phyloP scores from a whole-genome alignment of 2,113 vertebrate genomes.

The Rhombomys opimus region DNA sequence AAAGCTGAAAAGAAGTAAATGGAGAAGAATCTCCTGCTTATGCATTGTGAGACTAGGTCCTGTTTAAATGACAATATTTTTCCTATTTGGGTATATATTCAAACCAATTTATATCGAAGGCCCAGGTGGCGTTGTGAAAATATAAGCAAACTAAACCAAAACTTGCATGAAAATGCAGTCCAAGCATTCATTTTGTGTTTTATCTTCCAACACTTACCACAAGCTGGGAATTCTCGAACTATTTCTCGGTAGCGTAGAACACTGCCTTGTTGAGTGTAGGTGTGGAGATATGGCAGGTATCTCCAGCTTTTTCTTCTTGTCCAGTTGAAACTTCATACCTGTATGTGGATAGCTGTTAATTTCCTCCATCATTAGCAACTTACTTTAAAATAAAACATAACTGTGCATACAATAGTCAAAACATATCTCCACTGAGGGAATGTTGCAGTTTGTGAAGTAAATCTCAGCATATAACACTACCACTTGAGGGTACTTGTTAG shows the following conservation, averaged over 20 bases:
- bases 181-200: background rate
- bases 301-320: background rate
- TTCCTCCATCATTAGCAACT: background rate
- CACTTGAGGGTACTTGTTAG: background rate
- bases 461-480: background rate
- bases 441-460: conserved; percentile 7
- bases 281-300: background rate
- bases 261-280: background rate
- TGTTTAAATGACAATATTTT: background rate
- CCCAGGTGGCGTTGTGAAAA: background rate
- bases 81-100: background rate
- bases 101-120: background rate
- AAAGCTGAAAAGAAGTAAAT: background rate
- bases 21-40: background rate
- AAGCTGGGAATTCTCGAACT: background rate
- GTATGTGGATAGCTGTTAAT: background rate
- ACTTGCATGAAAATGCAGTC: background rate
- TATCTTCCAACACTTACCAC: background rate
- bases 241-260: background rate
- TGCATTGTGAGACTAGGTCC: background rate
- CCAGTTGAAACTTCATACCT: background rate
- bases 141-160: background rate
- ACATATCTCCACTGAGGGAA: background rate
- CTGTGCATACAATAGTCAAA: background rate
- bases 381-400: background rate